Evolutionary conservation across 2,888 invertebrate genomes (phyloP), one percentile per base, ranked within the genome.

Genomic region (Drosophila siamana): DNA sequence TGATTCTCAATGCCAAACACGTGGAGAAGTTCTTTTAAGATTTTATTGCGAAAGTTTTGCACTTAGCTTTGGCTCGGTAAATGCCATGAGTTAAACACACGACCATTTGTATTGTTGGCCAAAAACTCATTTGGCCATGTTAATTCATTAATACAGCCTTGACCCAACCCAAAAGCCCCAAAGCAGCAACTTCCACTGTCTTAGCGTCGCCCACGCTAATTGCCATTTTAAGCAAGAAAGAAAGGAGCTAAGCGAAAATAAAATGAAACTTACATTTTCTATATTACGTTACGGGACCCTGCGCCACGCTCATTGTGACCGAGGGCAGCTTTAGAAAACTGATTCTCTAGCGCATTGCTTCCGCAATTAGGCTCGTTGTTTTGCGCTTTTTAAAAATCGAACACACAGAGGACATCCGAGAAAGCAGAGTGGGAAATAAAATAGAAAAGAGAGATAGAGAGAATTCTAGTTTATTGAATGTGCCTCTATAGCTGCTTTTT

Each of bases 291-390:
- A 26, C 40, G 38, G 19, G 48, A 61, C 50, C 74, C 40, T 59
- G 52, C 41, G 48, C 43, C 50, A 22, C 46, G 19, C 24, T 43
- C 30, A n/a, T 51, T 52, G 79, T 41, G 59, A 69, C 6, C 41
- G 36, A 38, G 15, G 19, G 19, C 7, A 30, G 50, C 74, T 51
- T 63, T 74, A 64, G 69, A 78, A 82, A 90, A 80, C 80, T 79
- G 87, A 89, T 88, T 89, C 90, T 86, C 82, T 63, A 75, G 89
- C 75, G 89, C 80, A 90, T 82, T 86, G 84, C 90, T 78, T 91
- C 81, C 87, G 89, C 89, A 90, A 91, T 90, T 90, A 90, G 91
- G 91, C 89, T 69, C 70, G 78, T 74, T 82, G 62, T 81, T 86
- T 84, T 72, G 69, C 67, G 74, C 78, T 60, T 74, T 55, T 65